These are phyloP conservation scores for Latrodectus hesperus DNA, from an alignment of 2,888 invertebrate species.

Conservation along the genomic window DNA sequence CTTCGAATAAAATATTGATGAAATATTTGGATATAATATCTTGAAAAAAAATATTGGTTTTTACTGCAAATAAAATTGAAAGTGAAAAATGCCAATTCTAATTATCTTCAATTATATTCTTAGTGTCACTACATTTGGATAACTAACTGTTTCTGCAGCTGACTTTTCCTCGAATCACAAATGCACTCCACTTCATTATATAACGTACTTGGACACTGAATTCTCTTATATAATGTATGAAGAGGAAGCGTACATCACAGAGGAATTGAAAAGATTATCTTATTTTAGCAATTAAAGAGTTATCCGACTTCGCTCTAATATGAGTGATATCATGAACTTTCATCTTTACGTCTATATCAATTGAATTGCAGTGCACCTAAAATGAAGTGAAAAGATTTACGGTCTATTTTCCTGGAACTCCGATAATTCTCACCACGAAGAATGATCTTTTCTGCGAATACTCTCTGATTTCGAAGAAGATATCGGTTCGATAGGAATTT, in stretches of 20 bases:
- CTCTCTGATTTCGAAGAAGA: background rate
- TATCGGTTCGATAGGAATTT: too few relatives aligned
- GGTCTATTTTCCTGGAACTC: background rate
- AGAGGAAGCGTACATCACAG: conserved; percentile 16
- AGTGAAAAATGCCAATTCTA: too few relatives aligned
- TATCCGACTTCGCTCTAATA: conserved; percentile 13
- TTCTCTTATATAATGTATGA: conserved; percentile 20
- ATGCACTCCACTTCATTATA: too few relatives aligned
- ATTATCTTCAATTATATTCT: too few relatives aligned
- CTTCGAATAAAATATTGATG: too few relatives aligned
- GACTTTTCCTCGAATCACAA: too few relatives aligned
- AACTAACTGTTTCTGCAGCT: too few relatives aligned
- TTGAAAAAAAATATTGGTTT: too few relatives aligned
- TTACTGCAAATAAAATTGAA: too few relatives aligned
- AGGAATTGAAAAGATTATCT: conserved; percentile 32
- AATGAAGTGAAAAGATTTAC: background rate
- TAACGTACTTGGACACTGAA: too few relatives aligned
- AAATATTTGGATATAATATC: too few relatives aligned
- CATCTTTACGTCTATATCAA: background rate
- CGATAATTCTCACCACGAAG: background rate
- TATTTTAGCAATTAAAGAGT: conserved; percentile 38
- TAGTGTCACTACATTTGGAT: too few relatives aligned
- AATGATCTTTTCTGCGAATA: background rate
- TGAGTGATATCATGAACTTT: background rate
- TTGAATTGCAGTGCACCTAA: background rate